Evolutionary conservation across 2,888 invertebrate genomes (phyloP).

Genomic region (Panopea generosa): DNA sequence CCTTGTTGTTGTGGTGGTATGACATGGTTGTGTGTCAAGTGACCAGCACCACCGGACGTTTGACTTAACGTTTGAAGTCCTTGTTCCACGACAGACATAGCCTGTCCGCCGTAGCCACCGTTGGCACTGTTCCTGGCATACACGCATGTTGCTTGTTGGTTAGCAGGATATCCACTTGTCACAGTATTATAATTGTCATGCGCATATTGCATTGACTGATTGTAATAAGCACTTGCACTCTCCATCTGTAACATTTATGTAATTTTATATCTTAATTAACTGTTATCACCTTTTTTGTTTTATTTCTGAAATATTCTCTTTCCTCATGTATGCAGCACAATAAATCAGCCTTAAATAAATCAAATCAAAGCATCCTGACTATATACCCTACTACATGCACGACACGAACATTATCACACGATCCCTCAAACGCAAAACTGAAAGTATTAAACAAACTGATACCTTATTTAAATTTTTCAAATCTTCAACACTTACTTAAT

Average conservation of each 20-base stretch:
- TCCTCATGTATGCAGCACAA: too few relatives aligned
- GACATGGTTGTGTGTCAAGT: constrained; percentile 56
- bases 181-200: constrained; percentile 62
- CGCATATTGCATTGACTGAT: constrained; percentile 70
- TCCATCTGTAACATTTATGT: constrained; percentile 70
- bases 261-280: too few relatives aligned
- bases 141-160: constrained; percentile 70
- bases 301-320: too few relatives aligned
- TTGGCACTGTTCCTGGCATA: constrained; percentile 67
- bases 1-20: constrained; percentile 41
- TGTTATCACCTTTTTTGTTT: too few relatives aligned
- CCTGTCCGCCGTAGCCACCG: constrained; percentile 75
- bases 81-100: constrained; percentile 81
- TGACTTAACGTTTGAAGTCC: constrained; percentile 44
- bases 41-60: constrained; percentile 27
- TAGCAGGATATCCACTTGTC: constrained; percentile 52
- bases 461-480: constrained; percentile 46
- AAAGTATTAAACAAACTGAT: constrained; percentile 27
- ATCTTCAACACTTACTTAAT: constrained; percentile 53
- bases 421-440: constrained; percentile 17
- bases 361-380: too few relatives aligned
- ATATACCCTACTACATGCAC: too few relatives aligned
- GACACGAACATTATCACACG: too few relatives aligned
- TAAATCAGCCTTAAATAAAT: too few relatives aligned
- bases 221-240: constrained; percentile 73